Conservation (phyloP, 2,113 vertebrate species). For the Aptenodytes patagonicus region DNA sequence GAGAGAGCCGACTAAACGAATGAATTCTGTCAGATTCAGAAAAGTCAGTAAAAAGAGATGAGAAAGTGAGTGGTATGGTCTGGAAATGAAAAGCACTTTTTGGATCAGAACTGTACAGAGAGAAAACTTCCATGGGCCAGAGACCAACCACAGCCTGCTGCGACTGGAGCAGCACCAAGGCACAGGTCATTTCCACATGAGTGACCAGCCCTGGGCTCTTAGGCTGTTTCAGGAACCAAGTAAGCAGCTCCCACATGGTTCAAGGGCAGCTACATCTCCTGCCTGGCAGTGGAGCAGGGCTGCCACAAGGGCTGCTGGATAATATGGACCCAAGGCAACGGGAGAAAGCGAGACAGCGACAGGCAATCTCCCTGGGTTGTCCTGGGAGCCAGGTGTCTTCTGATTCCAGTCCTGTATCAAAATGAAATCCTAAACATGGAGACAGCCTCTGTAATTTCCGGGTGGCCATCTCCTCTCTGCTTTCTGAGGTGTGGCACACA, state of each 20-base stretch:
- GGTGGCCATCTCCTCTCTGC: not conserved
- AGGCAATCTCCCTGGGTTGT: not conserved
- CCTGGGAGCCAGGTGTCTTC: not conserved
- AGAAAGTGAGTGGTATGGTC: not conserved
- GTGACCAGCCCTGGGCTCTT: not conserved
- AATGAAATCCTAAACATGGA: not conserved
- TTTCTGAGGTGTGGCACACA: accelerated
- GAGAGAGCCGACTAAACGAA: not conserved
- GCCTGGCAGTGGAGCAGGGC: not conserved
- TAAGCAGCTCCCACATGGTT: not conserved
- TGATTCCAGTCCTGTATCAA: not conserved
- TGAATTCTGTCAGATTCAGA: not conserved
- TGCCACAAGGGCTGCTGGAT: not conserved
- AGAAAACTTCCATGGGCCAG: not conserved
- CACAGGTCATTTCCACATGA: not conserved
- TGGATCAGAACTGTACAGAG: not conserved
- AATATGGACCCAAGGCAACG: not conserved
- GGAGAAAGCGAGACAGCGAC: accelerated
- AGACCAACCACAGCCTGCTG: not conserved
- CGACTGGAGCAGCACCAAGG: not conserved
- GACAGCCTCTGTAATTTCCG: not conserved
- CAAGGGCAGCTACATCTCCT: not conserved
- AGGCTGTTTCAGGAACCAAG: not conserved
- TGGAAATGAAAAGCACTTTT: not conserved
- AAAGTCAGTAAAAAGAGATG: not conserved